Percentiles rank a stretch among this genome's conserved stretches.
Evolutionary conservation across 2,797 vertebrate genomes (phyloP).

Genomic region (Naso thynnoides): DNA sequence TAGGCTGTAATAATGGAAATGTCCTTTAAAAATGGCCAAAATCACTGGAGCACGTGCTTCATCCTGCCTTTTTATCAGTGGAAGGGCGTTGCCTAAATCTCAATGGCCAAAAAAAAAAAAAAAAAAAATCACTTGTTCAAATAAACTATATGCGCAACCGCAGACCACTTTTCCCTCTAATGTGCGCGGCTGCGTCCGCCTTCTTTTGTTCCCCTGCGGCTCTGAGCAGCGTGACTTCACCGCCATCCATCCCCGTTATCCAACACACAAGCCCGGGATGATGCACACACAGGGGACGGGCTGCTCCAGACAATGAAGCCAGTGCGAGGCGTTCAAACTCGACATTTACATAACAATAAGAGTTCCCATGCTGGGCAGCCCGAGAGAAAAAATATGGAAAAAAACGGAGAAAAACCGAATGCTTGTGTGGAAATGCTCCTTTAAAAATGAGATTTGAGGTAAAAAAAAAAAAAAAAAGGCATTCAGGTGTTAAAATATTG

Average conservation of each 20-base stretch:
- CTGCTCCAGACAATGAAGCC: slow-evolving; percentile 65
- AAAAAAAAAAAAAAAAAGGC: too few species aligned
- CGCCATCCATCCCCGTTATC: slow-evolving; percentile 59
- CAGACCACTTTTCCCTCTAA: slow-evolving; percentile 27
- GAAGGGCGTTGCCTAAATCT: slow-evolving; percentile 75
- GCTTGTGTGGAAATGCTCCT: background rate
- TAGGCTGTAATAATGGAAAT: background rate
- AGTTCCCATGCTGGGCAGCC: slow-evolving; percentile 55
- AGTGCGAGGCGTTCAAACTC: slow-evolving; percentile 55
- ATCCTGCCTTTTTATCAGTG: background rate
- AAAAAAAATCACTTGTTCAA: slow-evolving; percentile 16
- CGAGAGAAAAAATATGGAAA: background rate
- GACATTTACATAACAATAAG: slow-evolving; percentile 82
- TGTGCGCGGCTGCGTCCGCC: slow-evolving; percentile 38
- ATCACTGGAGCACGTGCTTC: slow-evolving; percentile 16
- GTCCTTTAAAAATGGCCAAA: background rate
- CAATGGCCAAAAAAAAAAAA: slow-evolving; percentile 19
- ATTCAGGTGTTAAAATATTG: too few species aligned
- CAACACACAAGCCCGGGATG: slow-evolving; percentile 45
- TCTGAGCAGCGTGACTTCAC: slow-evolving; percentile 43
- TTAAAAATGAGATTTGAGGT: background rate
- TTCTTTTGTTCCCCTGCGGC: slow-evolving; percentile 77
- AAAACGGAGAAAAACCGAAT: background rate
- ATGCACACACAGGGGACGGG: slow-evolving; percentile 50
- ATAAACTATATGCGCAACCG: slow-evolving; percentile 39